Base-by-base conservation (phyloP, 1,140 invertebrate genomes). In the Zaprionus capensis region DNA sequence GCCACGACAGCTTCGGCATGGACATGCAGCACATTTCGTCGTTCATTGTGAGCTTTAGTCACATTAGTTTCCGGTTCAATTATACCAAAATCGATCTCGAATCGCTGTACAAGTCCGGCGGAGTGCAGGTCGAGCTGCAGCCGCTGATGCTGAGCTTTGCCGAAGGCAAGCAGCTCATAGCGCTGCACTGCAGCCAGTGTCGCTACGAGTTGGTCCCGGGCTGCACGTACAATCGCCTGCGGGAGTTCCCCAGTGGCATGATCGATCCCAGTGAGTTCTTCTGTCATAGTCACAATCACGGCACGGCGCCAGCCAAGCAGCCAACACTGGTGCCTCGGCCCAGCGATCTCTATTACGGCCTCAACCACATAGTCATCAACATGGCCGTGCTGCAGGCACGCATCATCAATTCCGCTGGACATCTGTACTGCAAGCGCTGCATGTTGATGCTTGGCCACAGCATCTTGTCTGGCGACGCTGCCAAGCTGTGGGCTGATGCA, bases 181-280 rank as follows among this genome's bases (percentile, higher is more conserved):
- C 75, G 34, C n/a, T 88, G 49, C 58, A 67, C 9, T 88, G 84
- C 44, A 58, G 28, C 28, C 67, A 71, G 9, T 88, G 84, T 24
- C 51, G 28, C 0, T 44, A 44, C 5, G 66, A 74, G 17, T 5
- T 88, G 57, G 75, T 78, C n/a, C 24, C 64, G 7, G 22, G 38
- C 5, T 41, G 28, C 4, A 31, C 4, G 0, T 88, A 90, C 9
- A 64, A 58, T 12, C 44, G 85, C 1, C 20, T 92, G 41, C 73
- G 91, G 14, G 91, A 92, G 49, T 92, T 88, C 28, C 91, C 91
- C 24, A 80, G 71, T 28, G 81, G 91, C 6, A 49, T 91, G 2
- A 70, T 92, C 34, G 87, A 92, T 77, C 72, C 82, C 12, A 78
- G 72, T 15, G 91, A 92, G 31, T 92, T 92, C 68, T 92, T 92